Evolutionary conservation across 2,888 invertebrate species (phyloP).

Genomic region (Cordilura impudica): DNA sequence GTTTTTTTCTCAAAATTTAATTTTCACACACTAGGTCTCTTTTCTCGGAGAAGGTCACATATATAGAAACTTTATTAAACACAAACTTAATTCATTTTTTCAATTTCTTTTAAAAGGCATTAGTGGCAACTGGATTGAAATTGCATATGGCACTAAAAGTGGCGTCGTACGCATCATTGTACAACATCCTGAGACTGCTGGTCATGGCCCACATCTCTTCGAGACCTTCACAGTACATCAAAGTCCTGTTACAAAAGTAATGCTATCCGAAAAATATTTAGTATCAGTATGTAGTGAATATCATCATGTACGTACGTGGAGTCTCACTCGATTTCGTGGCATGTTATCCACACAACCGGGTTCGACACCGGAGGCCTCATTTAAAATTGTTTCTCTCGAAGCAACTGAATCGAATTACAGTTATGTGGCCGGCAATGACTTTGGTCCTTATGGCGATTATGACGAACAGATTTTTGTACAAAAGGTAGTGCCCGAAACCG

Average conservation of each 20-base stretch:
- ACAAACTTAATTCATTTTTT: neutral
- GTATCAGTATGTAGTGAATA: conserved; percentile 98
- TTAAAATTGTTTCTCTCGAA: conserved; percentile 83
- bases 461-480: conserved; percentile 98
- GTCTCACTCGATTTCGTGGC: conserved; percentile 96
- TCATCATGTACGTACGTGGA: conserved; percentile 98
- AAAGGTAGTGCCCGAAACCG: conserved; percentile 97
- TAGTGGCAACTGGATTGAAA: conserved; percentile 99
- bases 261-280: conserved; percentile 95
- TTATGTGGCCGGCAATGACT: conserved; percentile 83
- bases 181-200: conserved; percentile 99
- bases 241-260: conserved; percentile 95
- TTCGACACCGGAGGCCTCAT: conserved; percentile 97
- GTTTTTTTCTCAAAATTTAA: too few relatives aligned
- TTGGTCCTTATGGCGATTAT: conserved; percentile 97
- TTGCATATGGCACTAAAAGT: conserved; percentile 97
- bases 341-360: conserved; percentile 99
- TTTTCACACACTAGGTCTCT: neutral
- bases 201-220: conserved; percentile 98
- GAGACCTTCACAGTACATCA: conserved; percentile 99
- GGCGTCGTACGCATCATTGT: conserved; percentile 98
- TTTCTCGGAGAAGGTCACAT: too few relatives aligned
- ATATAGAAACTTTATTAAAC: too few relatives aligned
- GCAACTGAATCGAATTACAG: conserved; percentile 83
- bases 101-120: conserved; percentile 83